Percentiles rank a stretch among this genome's conserved stretches.
phyloP scores from a whole-genome alignment of 2,113 vertebrate genomes.

The Ariopsis seemanni region DNA sequence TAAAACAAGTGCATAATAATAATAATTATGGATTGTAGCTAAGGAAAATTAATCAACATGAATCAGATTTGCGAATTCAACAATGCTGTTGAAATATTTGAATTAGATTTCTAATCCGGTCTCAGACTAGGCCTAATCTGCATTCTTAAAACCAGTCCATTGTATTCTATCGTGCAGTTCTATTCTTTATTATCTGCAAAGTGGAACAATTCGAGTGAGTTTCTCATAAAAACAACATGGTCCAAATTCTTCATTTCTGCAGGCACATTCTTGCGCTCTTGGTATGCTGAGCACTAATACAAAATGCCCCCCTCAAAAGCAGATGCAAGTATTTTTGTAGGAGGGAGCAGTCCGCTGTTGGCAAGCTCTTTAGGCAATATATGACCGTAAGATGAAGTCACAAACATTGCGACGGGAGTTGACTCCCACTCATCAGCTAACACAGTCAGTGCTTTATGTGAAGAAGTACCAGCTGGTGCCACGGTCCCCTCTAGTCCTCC shows the following conservation, averaged over 20 bases:
- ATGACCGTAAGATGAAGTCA: slow-evolving; percentile 73
- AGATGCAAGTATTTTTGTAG: slow-evolving; percentile 76
- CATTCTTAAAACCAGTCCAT: background rate
- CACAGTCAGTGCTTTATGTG: slow-evolving; percentile 75
- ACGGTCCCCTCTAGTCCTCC: slow-evolving; percentile 65
- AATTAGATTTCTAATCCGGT: background rate
- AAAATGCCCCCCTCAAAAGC: slow-evolving; percentile 62
- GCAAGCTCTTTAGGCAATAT: slow-evolving; percentile 67
- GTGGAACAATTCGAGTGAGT: background rate
- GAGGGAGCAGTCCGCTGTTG: slow-evolving; percentile 67
- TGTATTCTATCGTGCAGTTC: background rate
- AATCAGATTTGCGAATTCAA: background rate
- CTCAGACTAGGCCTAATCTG: background rate
- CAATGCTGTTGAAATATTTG: background rate
- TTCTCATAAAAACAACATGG: background rate
- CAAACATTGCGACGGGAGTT: slow-evolving; percentile 74
- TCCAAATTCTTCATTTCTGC: slow-evolving; percentile 15
- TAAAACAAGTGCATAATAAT: background rate
- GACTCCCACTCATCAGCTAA: slow-evolving; percentile 70
- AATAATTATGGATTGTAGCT: background rate
- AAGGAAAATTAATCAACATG: background rate
- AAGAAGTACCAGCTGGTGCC: slow-evolving; percentile 76
- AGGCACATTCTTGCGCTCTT: slow-evolving; percentile 41
- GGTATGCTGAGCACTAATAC: slow-evolving; percentile 33
- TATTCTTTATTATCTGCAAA: background rate